Evolutionary conservation across 2,888 invertebrate genomes (phyloP).

Genomic region (Molanna angustata): DNA sequence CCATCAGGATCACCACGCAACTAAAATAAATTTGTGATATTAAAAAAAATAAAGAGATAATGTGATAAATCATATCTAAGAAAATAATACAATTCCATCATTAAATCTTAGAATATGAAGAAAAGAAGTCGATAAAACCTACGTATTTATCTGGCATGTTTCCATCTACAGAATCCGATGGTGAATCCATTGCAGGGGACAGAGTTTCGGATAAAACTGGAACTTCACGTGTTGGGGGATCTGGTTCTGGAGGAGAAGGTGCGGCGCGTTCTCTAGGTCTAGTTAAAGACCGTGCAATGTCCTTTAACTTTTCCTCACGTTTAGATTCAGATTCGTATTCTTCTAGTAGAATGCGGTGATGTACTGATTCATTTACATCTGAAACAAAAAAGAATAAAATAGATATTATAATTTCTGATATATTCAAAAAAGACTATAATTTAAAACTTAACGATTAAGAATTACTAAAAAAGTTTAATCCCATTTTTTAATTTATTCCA

Average conservation of each 20-base stretch:
- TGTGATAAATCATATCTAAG: too few relatives aligned
- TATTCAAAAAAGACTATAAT: too few relatives aligned
- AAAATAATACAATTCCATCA: too few relatives aligned
- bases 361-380: constrained; percentile 25
- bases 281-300: constrained; percentile 80
- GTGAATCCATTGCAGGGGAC: constrained; percentile 32
- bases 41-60: too few relatives aligned
- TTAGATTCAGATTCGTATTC: constrained; percentile 54
- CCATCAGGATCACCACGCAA: constrained; percentile 80
- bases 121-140: too few relatives aligned
- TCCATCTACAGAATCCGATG: constrained; percentile 38
- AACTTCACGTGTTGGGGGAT: constrained; percentile 43
- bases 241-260: constrained; percentile 47
- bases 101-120: background rate
- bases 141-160: constrained; percentile 43
- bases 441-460: too few relatives aligned
- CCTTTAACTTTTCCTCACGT: constrained; percentile 72
- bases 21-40: constrained; percentile 39
- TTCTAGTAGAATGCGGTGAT: constrained; percentile 42
- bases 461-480: background rate
- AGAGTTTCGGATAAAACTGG: constrained; percentile 5
- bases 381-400: too few relatives aligned
- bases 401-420: too few relatives aligned
- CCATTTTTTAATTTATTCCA: background rate
- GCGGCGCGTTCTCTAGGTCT: constrained; percentile 61